A percentile compares a stretch with the other conserved stretches of the same genome.
Conservation (phyloP, 2,888 invertebrate genomes). For the Villa cingulata region DNA sequence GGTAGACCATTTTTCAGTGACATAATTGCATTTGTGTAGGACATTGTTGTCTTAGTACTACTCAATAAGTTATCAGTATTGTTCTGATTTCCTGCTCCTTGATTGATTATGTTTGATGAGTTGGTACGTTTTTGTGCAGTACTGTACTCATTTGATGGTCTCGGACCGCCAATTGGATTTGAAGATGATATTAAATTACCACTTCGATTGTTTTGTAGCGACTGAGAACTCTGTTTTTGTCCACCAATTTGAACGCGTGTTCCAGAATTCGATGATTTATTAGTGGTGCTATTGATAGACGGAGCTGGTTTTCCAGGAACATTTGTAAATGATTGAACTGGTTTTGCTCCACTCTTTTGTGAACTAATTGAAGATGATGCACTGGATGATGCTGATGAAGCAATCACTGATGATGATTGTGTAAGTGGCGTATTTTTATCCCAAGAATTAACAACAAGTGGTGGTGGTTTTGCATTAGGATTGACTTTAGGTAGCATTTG, state of each 20-base stretch:
- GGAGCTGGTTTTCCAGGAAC: background rate
- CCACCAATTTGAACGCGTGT: background rate
- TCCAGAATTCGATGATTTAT: background rate
- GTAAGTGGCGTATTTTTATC: conserved; percentile 28
- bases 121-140: conserved; percentile 13
- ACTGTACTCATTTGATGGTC: background rate
- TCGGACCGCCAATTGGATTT: background rate
- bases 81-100: conserved; percentile 10
- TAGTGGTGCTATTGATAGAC: background rate
- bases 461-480: conserved; percentile 26
- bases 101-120: conserved; percentile 28
- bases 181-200: conserved; percentile 2
- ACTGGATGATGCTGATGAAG: conserved; percentile 3
- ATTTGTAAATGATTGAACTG: conserved; percentile 1
- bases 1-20: conserved; percentile 36
- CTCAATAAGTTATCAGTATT: conserved; percentile 15
- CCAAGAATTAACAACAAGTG: conserved; percentile 29
- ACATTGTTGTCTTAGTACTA: conserved; percentile 42
- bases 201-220: conserved; percentile 3
- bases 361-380: conserved; percentile 24
- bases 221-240: background rate
- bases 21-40: conserved; percentile 43
- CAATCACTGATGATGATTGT: conserved; percentile 12
- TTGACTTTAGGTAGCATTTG: conserved; percentile 59
- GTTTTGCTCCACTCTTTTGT: background rate